phyloP scores from a whole-genome alignment of 1,140 invertebrate species.

The Drosophila kepulauana region DNA sequence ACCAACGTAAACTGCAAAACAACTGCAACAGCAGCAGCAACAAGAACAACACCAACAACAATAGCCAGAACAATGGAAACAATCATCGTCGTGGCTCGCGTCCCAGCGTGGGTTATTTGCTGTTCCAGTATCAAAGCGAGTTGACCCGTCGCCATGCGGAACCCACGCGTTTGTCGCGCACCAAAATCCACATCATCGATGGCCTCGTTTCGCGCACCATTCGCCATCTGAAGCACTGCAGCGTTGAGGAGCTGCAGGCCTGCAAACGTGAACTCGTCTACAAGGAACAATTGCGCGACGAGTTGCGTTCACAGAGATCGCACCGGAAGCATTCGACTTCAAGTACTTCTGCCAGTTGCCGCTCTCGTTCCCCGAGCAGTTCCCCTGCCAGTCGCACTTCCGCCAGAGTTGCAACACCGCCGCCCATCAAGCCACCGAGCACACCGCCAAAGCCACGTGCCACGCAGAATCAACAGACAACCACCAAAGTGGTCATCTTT shows the following conservation, averaged over 20 bases:
- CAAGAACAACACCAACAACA: background rate
- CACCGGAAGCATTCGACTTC: conserved; percentile 39
- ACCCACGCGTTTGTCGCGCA: conserved; percentile 66
- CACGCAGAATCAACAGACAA: too few species aligned
- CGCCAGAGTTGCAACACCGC: background rate
- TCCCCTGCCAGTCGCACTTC: background rate
- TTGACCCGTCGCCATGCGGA: conserved; percentile 71
- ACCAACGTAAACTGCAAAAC: conserved; percentile 37
- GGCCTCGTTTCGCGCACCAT: conserved; percentile 65
- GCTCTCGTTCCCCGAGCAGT: background rate
- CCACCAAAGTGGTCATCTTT: conserved; percentile 45
- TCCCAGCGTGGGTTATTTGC: conserved; percentile 70
- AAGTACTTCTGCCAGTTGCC: background rate
- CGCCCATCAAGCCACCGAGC: conserved; percentile 42
- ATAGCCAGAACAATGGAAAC: background rate
- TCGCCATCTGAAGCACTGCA: conserved; percentile 69
- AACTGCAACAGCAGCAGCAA: conserved; percentile 2
- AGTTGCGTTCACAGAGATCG: conserved; percentile 43
- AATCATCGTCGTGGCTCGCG: conserved; percentile 55
- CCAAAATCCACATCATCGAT: conserved; percentile 80
- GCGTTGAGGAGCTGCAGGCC: conserved; percentile 68
- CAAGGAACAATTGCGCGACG: conserved; percentile 67
- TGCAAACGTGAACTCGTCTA: conserved; percentile 71
- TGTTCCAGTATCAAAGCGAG: conserved; percentile 73
- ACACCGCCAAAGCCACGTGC: conserved; percentile 64